Evolutionary conservation across 1,140 invertebrate genomes (phyloP).

Genomic region (Monochamus saltuarius): DNA sequence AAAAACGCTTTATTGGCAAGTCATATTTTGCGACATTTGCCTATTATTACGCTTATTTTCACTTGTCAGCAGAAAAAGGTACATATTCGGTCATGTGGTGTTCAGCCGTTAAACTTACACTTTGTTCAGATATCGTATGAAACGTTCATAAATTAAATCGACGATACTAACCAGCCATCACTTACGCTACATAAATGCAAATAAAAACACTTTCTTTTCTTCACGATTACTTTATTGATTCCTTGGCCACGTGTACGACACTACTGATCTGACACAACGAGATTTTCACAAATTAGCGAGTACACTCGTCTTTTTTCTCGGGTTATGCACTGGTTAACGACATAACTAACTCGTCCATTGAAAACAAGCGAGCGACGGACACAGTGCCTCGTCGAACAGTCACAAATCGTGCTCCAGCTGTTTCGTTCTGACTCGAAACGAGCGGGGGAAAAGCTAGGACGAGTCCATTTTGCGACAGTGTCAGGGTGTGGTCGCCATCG

Average conservation of each 20-base stretch:
- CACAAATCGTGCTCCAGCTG: slow-evolving; percentile 9
- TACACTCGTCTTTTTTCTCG: neutral
- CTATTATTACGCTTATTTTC: too few species aligned
- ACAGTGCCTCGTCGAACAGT: neutral
- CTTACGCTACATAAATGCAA: neutral
- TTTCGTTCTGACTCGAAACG: neutral
- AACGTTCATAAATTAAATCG: neutral
- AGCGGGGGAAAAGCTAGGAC: slow-evolving; percentile 8
- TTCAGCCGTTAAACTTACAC: too few species aligned
- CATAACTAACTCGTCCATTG: too few species aligned
- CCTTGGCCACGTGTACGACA: neutral
- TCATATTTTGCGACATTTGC: too few species aligned
- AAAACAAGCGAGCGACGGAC: neutral
- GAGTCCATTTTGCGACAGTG: neutral
- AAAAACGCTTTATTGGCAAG: too few species aligned
- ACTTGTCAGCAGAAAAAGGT: too few species aligned
- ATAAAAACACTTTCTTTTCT: slow-evolving; percentile 12
- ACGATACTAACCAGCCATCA: slow-evolving; percentile 15
- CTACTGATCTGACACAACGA: slow-evolving; percentile 5
- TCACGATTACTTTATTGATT: neutral
- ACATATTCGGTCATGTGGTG: too few species aligned
- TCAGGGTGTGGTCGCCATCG: neutral
- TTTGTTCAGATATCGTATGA: too few species aligned
- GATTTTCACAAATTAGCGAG: slow-evolving; percentile 1
- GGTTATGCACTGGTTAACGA: neutral